Conservation (phyloP, 2,888 invertebrate genomes). For the Phytoseiulus persimilis region DNA sequence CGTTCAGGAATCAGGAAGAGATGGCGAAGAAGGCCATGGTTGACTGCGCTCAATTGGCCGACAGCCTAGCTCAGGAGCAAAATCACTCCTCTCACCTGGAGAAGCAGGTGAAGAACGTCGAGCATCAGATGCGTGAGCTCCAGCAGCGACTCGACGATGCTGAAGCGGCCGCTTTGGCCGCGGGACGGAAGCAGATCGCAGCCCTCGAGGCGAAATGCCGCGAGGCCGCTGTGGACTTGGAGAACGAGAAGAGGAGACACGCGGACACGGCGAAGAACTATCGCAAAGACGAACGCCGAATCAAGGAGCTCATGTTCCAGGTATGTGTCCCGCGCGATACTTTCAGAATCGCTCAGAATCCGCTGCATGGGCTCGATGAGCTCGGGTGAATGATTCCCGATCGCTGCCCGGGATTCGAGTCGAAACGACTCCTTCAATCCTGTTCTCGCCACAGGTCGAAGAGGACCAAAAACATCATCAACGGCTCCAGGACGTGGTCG, state of each 20-base stretch:
- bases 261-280: conserved; percentile 34
- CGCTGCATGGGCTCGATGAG: too few species aligned
- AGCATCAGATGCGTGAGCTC: conserved; percentile 94
- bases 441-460: conserved; percentile 12
- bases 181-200: conserved; percentile 44
- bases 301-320: conserved; percentile 38
- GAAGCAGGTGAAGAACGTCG: conserved; percentile 92
- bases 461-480: conserved; percentile 42
- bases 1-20: conserved; percentile 70
- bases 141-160: conserved; percentile 40
- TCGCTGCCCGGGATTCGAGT: too few species aligned
- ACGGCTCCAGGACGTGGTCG: conserved; percentile 40
- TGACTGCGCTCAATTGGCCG: conserved; percentile 50
- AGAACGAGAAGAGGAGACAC: conserved; percentile 41
- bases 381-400: too few species aligned
- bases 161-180: conserved; percentile 9
- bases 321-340: not conserved
- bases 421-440: too few species aligned
- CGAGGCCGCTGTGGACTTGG: conserved; percentile 44
- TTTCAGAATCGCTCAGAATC: too few species aligned
- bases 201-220: conserved; percentile 43
- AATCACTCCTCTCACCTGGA: conserved; percentile 96
- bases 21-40: conserved; percentile 43
- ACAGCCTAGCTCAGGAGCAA: conserved; percentile 96
- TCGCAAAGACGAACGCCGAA: conserved; percentile 12